Percentiles rank a stretch among this genome's conserved stretches.
phyloP scores from a whole-genome alignment of 1,140 invertebrate species.

The Ptiloglossa arizonensis region DNA sequence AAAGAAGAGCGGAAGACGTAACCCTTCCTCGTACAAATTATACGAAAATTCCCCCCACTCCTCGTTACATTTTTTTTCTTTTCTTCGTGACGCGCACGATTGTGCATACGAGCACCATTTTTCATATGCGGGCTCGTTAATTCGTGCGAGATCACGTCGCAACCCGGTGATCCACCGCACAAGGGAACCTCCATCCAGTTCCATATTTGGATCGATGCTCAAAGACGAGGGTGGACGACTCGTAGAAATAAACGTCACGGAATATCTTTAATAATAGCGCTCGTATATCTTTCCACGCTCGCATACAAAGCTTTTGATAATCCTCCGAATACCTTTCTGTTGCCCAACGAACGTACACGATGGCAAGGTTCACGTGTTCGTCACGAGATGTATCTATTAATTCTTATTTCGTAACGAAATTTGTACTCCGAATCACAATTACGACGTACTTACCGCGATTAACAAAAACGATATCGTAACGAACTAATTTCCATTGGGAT shows the following conservation, averaged over 20 bases:
- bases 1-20: constrained; percentile 68
- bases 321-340: no score
- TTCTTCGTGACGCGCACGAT: constrained; percentile 40
- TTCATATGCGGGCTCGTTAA: constrained; percentile 70
- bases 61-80: constrained; percentile 44
- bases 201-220: constrained; percentile 16
- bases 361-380: no score
- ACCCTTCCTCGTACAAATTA: constrained; percentile 62
- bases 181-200: constrained; percentile 14
- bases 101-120: constrained; percentile 44
- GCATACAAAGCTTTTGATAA: no score
- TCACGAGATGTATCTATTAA: no score
- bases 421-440: no score
- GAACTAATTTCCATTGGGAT: no score
- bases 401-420: no score
- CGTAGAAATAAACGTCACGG: not conserved
- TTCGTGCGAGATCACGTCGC: constrained; percentile 77
- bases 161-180: constrained; percentile 24
- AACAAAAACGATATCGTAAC: no score
- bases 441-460: no score
- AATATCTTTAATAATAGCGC: not conserved
- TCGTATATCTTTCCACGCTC: not conserved
- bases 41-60: constrained; percentile 20
- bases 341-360: no score
- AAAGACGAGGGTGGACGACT: constrained; percentile 13